Conservation (phyloP, 2,113 vertebrate species). For the Erythrocercus mccallii region DNA sequence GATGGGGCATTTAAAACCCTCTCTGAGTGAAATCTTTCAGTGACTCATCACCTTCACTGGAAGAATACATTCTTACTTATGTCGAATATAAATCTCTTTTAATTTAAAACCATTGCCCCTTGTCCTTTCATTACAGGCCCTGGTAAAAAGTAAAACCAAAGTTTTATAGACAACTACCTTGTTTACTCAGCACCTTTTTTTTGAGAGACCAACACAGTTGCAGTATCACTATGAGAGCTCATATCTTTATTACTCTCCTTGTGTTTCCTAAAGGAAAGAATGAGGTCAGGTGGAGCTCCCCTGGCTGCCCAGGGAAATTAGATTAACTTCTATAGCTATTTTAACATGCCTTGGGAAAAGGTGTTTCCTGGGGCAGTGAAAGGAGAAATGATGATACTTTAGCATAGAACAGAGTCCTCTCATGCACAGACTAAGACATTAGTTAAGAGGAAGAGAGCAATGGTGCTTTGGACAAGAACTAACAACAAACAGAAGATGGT, state of each 20-base stretch:
- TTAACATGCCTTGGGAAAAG: neutral
- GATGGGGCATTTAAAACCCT: accelerated
- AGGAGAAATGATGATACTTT: neutral
- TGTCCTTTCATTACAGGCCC: neutral
- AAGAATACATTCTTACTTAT: neutral
- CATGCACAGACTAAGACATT: neutral
- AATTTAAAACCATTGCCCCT: neutral
- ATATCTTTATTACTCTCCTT: neutral
- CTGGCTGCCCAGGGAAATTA: neutral
- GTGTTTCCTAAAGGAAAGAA: neutral
- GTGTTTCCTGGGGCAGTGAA: neutral
- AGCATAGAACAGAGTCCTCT: neutral
- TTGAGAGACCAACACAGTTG: neutral
- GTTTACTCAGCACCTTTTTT: neutral
- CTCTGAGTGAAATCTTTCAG: neutral
- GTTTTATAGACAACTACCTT: neutral
- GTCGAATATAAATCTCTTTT: neutral
- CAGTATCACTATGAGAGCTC: neutral
- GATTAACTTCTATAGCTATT: neutral
- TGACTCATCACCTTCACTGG: neutral
- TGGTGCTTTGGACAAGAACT: neutral
- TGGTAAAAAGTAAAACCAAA: neutral
- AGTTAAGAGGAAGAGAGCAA: neutral
- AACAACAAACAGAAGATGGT: neutral
- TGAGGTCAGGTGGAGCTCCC: neutral